phyloP scores from a whole-genome alignment of 2,113 vertebrate species.

The rabbit (Oryctolagus cuniculus) region mOryCun1.1 NC_091441.1:31946001-31946500 shows the following conservation, averaged over 20 bases:
- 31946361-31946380: constrained; percentile 66
- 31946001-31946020: too few species aligned
- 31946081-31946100: too few species aligned
- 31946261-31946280: constrained; percentile 18
- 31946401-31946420: constrained; percentile 41
- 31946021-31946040: too few species aligned
- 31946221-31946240: background rate
- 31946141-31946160: constrained; percentile 16
- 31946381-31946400: constrained; percentile 57
- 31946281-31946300: constrained; percentile 43
- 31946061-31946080: too few species aligned
- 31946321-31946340: constrained; percentile 41
- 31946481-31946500: constrained; percentile 68
- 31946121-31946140: background rate
- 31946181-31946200: background rate
- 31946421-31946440: constrained; percentile 66
- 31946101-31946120: too few species aligned
- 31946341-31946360: constrained; percentile 66
- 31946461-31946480: constrained; percentile 61
- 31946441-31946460: constrained; percentile 76
- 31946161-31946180: background rate
- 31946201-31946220: background rate
- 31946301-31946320: constrained; percentile 62
- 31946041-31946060: too few species aligned
- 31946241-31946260: background rate